Evolutionary conservation across 2,888 invertebrate species (phyloP).

Genomic region (Hydroisotoma schaefferi): DNA sequence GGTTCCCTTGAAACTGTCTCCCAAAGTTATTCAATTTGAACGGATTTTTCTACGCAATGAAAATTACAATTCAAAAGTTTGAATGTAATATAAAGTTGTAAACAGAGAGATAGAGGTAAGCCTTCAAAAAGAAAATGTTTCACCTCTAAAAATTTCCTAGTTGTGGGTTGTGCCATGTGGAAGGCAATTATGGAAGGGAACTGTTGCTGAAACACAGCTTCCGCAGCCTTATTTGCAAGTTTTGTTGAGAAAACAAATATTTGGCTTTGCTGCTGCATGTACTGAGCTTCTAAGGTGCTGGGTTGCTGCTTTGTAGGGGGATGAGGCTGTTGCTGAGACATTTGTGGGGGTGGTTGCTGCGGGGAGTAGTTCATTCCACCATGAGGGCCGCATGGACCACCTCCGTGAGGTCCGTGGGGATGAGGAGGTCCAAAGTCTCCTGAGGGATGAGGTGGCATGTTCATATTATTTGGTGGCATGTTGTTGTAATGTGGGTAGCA

Average conservation of each 20-base stretch:
- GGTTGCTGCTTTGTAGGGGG: conserved; percentile 61
- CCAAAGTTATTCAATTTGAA: conserved; percentile 78
- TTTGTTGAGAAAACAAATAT: conserved; percentile 95
- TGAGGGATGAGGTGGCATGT: conserved; percentile 43
- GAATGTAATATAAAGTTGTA: no score
- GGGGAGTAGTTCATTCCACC: conserved; percentile 19
- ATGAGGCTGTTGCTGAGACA: conserved; percentile 27
- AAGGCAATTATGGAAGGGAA: conserved; percentile 89
- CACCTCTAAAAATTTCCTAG: conserved; percentile 90
- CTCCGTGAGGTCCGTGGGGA: conserved; percentile 33
- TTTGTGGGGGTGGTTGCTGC: conserved; percentile 21
- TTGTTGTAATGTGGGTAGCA: conserved; percentile 48
- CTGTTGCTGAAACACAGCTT: conserved; percentile 75
- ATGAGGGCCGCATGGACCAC: conserved; percentile 39
- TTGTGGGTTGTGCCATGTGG: conserved; percentile 92
- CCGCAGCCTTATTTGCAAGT: conserved; percentile 91
- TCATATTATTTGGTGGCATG: conserved; percentile 46
- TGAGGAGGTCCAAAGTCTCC: conserved; percentile 35
- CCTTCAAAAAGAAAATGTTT: no score
- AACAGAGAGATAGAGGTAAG: no score
- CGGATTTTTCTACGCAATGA: conserved; percentile 72
- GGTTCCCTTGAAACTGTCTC: conserved; percentile 48
- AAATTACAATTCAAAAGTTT: not conserved
- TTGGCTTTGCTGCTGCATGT: conserved; percentile 94
- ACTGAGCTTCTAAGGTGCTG: conserved; percentile 73